Base-by-base conservation (phyloP, 2,888 invertebrate genomes). In the Tetanocera ferruginea region DNA sequence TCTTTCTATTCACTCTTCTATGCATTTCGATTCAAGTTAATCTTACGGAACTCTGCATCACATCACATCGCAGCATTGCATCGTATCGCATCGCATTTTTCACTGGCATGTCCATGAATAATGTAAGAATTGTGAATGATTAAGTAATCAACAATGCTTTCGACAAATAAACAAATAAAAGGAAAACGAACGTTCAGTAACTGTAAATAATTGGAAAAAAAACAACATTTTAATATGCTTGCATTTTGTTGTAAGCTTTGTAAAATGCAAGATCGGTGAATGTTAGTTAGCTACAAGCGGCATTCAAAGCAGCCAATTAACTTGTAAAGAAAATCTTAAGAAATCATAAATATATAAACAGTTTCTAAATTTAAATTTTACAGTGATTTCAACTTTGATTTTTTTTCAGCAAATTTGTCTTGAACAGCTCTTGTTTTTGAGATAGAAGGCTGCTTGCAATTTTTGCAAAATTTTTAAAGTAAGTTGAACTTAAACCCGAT, bases 71-170 rank as follows among this genome's bases (percentile, higher is more conserved):
- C 62, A 62, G 17, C 62, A 62, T 66, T 8, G 52, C 19, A 52
- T 19, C 8, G 52, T 6, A 5, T 17, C 6, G n/a, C 19, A 23
- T 34, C 3, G 31, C 19, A 34, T 64, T 64, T 64, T 70, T 70
- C 70, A 70, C n/a, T 70, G 55, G 70, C 70, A 70, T 70, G 57
- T 43, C 72, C 19, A 31, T 73, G 73, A 73, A 62, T 62, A 73
- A 73, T 73, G 34, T 28, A 73, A 37, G 34, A 72, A 72, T 72
- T 34, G 57, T 14, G 19, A 72, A 57, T 72, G 57, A 57, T 57
- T 72, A 72, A n/a, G 31, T 72, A 57, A 72, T 72, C 72, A 60
- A 60, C n/a, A 67, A 43, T 51, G 23, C 31, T 34, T 34, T 37
- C 34, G 55, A 71, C 69, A 49, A 69, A 66, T 43, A 60, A 25